A percentile compares a stretch with the other conserved stretches of the same genome.
phyloP scores from a whole-genome alignment of 2,113 vertebrate genomes.

The Turdus rufiventris region DNA sequence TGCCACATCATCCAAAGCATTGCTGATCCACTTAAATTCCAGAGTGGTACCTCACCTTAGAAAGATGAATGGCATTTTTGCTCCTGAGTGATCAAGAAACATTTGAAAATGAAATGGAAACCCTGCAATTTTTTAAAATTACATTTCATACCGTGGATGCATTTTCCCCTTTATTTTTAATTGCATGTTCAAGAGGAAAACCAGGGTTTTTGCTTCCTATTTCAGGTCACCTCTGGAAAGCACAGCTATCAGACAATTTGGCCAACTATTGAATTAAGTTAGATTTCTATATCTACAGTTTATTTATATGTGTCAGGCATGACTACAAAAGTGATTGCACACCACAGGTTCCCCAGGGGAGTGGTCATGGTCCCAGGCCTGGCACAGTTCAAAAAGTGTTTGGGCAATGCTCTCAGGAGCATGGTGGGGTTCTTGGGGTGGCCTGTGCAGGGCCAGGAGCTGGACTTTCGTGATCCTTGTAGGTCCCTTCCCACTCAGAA shows the following conservation, averaged over 20 bases:
- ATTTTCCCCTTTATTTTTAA: not conserved
- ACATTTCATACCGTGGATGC: not conserved
- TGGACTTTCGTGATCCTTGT: not conserved
- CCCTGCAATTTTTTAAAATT: not conserved
- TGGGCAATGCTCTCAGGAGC: not conserved
- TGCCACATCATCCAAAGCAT: accelerated
- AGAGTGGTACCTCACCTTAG: not conserved
- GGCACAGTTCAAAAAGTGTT: not conserved
- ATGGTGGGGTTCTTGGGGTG: not conserved
- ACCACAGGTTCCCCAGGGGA: not conserved
- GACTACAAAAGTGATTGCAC: not conserved
- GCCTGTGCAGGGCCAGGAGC: not conserved
- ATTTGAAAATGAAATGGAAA: not conserved
- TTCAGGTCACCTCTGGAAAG: not conserved
- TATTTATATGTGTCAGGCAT: not conserved
- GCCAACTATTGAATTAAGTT: not conserved
- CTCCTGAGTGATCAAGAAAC: not conserved
- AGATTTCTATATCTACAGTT: not conserved
- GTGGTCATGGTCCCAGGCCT: accelerated
- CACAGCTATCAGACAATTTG: not conserved
- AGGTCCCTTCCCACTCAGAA: not conserved
- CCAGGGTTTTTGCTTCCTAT: not conserved
- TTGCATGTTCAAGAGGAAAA: not conserved
- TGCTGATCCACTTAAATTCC: not conserved
- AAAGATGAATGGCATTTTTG: not conserved